A percentile compares a stretch with the other conserved stretches of the same genome.
Evolutionary conservation across 2,113 vertebrate species (phyloP).

Genomic region (Dipodomys ordii): DNA sequence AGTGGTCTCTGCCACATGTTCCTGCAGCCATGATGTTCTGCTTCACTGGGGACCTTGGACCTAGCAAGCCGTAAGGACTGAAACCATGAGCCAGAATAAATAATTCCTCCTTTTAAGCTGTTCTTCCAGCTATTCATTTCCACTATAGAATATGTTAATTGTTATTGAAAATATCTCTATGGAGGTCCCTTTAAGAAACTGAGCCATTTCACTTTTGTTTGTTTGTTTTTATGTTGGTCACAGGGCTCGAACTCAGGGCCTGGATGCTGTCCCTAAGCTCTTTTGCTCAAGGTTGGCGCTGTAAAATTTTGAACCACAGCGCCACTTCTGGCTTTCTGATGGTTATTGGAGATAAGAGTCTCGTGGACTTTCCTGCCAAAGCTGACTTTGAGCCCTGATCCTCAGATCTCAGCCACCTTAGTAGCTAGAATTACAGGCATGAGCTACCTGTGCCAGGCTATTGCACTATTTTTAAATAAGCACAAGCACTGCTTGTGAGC

Average conservation of each 20-base stretch:
- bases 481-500: neutral
- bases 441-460: neutral
- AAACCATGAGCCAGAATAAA: neutral
- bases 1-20: neutral
- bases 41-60: neutral
- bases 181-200: neutral
- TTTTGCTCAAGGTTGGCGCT: too few species aligned
- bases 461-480: neutral
- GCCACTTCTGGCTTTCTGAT: too few species aligned
- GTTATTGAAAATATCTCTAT: neutral
- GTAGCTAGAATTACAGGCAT: too few species aligned
- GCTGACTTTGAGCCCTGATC: too few species aligned
- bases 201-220: neutral
- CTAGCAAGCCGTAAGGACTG: neutral
- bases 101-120: neutral
- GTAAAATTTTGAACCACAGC: too few species aligned
- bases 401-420: too few species aligned
- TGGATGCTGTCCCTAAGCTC: too few species aligned
- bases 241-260: too few species aligned
- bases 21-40: neutral
- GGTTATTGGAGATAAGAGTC: too few species aligned
- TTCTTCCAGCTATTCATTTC: neutral
- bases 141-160: neutral
- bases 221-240: too few species aligned
- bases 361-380: too few species aligned